Percentiles rank a stretch among this genome's conserved stretches.
Conservation (phyloP, 2,113 vertebrate genomes). For the Cinclus mexicanus region DNA sequence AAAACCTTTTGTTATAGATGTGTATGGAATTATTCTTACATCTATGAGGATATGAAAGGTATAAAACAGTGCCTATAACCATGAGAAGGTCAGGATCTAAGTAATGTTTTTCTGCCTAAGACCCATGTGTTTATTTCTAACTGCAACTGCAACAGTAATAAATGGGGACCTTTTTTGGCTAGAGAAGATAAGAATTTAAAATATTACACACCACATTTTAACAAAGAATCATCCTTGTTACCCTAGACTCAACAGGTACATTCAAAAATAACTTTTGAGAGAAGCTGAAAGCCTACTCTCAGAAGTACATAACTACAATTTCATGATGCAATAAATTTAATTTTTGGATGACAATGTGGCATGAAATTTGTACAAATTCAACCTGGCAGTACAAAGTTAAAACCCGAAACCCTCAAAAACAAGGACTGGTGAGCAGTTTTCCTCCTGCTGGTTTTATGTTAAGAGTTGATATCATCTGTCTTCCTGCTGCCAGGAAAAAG, state of each 20-base stretch:
- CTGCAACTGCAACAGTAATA: not conserved
- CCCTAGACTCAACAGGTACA: not conserved
- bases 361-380: not conserved
- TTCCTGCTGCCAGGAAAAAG: not conserved
- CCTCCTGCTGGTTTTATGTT: not conserved
- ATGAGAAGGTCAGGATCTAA: not conserved
- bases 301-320: not conserved
- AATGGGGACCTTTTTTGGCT: not conserved
- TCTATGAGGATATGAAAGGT: not conserved
- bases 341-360: not conserved
- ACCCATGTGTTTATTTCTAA: not conserved
- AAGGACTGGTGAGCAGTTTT: not conserved
- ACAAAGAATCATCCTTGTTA: not conserved
- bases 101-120: not conserved
- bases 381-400: not conserved
- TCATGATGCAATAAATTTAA: not conserved
- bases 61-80: not conserved
- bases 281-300: not conserved
- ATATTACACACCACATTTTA: not conserved
- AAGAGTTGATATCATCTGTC: not conserved
- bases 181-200: not conserved
- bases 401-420: not conserved
- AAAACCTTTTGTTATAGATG: not conserved
- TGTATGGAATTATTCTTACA: not conserved
- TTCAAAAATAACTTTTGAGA: not conserved